Evolutionary conservation across 2,797 vertebrate species (phyloP), one percentile per base, ranked within the genome.

Genomic region (Microctenopoma lineatum): DNA sequence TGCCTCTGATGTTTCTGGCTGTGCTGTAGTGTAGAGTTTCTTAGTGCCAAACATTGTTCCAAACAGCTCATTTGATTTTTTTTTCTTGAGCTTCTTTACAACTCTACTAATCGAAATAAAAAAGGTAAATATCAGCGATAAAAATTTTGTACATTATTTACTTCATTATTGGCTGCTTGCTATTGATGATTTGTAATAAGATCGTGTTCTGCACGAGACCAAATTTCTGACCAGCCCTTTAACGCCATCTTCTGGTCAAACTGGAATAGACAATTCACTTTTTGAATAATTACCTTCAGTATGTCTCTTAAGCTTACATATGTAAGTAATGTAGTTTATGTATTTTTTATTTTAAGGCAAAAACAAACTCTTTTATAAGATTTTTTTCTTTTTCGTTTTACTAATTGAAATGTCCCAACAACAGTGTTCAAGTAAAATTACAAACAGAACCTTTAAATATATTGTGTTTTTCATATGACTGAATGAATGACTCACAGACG

Each of bases 231-330:
- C 36, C 14, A 15, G 70, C 39, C 1, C 14, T 60, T 45, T 74
- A 18, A 67, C 78, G 6, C 84, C 83, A 84, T 55, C 85, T 79
- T 45, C 48, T 84, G 89, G 81, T 58, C 38, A 71, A 62, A 80
- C 13, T 7, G 7, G 55, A 16, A 41, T 0, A 44, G 0, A n/a
- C 0, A 2, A 0, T 25, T 9, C 15, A 46, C 0, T 59, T 16
- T 5, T 32, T 32, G 5, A 32, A 32, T 32, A 32, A 32, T 32
- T 13, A 38, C 11, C 21, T 14, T 2, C 10, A 16, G 26, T 38
- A 42, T 1, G 42, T 3, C 15, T 7, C 6, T 14, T 0, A 26
- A 32, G 2, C 27, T 55, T 26, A 48, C 9, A 47, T 21, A 12
- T 3, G 21, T 5, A 12, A 14, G 4, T 18, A n/a, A 9, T 18